Evolutionary conservation across 1,140 invertebrate genomes (phyloP).

Genomic region (Diorhabda carinulata): DNA sequence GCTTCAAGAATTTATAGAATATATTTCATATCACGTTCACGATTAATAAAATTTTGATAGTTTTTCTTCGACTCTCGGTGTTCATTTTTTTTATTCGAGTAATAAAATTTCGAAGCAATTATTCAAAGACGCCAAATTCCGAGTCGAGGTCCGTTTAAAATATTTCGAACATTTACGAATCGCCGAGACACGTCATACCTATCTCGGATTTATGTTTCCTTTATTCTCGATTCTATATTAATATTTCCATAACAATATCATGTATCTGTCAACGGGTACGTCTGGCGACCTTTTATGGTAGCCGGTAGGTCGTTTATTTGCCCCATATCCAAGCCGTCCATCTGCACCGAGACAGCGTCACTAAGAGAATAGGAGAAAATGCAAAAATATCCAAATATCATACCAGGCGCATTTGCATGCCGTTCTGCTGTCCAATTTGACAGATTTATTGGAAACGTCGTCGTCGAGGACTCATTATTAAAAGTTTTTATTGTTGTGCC

Average conservation of each 20-base stretch:
- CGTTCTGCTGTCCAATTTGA: constrained; percentile 27
- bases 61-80: neutral
- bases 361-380: constrained; percentile 14
- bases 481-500: constrained; percentile 35
- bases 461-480: constrained; percentile 36
- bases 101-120: constrained; percentile 7
- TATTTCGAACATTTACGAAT: constrained; percentile 19
- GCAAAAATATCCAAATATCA: constrained; percentile 34
- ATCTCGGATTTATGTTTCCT: constrained; percentile 37
- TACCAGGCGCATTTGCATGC: constrained; percentile 23
- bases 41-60: too few species aligned
- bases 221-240: constrained; percentile 40
- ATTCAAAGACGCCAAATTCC: constrained; percentile 13
- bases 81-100: neutral
- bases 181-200: constrained; percentile 22
- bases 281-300: constrained; percentile 31
- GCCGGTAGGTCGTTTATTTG: constrained; percentile 39
- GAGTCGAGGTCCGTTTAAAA: constrained; percentile 3
- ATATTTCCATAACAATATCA: constrained; percentile 46
- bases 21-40: too few species aligned
- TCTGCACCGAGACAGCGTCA: constrained; percentile 33
- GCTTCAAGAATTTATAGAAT: too few species aligned
- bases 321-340: constrained; percentile 29
- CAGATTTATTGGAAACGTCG: constrained; percentile 43
- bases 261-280: constrained; percentile 40